Evolutionary conservation across 2,797 vertebrate species (phyloP), one percentile per base, ranked within the genome.

Genomic region (Crocidura indochinensis): DNA sequence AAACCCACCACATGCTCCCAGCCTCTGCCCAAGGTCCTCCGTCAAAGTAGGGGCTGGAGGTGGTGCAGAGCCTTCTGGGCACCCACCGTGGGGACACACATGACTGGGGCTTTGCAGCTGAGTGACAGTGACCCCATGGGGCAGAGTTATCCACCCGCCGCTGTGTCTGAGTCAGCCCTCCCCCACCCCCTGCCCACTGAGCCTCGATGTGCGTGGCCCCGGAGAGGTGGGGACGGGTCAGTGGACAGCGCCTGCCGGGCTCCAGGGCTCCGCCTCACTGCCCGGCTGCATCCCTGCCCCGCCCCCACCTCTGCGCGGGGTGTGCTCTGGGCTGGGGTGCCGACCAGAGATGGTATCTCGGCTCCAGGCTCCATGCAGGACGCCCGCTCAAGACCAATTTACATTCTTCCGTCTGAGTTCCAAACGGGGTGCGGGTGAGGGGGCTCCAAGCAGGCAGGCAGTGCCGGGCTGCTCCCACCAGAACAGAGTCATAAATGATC

Each of bases 311-410:
- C 56, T 60, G 56, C 17, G 15, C 56, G 4, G 51, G 10, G 10
- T 51, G 51, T 8, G 51, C 51, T 15, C 10, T 51, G 56, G 56
- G 15, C 56, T 20, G 56, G 56, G 56, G 56, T 60, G 94, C 96
- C 97, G 96, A 94, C 87, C 93, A 93, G 95, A 96, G 95, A 97
- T 84, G 84, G 49, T 86, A 93, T 95, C 96, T 90, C 92, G 60
- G 51, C 69, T 47, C 27, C 2, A 44, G 14, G 38, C 38, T 38
- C 38, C 38, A 38, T 38, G 56, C 84, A 92, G 20, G 85, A 64
- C 20, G 64, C 89, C 88, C 26, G 10, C 47, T 91, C 60, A 67
- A 75, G 93, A 91, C 90, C 93, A 94, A 95, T 95, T 96, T 92
- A 95, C 96, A 94, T 96, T 97, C 97, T 94, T 95, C 29, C 68